Conservation (phyloP, 2,888 invertebrate genomes). For the Gastrophysa polygoni region DNA sequence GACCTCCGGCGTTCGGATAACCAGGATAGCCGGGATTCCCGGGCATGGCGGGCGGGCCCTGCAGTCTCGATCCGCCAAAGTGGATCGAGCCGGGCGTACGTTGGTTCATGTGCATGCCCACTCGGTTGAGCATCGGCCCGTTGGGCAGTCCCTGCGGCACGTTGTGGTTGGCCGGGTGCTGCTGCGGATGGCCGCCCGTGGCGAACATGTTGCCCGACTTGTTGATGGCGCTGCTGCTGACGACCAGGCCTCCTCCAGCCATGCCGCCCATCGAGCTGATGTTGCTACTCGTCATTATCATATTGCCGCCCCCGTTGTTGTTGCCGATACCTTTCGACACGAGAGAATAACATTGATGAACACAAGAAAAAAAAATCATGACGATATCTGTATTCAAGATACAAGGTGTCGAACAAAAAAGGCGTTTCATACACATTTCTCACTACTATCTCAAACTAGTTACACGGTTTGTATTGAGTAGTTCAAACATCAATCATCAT, state of each 20-base stretch:
- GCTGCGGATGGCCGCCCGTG: constrained; percentile 60
- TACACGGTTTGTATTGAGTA: no score
- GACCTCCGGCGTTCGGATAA: constrained; percentile 59
- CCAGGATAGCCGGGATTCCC: constrained; percentile 60
- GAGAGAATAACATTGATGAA: no score
- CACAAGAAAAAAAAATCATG: no score
- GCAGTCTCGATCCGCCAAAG: constrained; percentile 67
- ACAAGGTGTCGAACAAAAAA: no score
- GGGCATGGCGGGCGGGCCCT: no score
- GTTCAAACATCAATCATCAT: no score
- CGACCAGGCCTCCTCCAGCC: constrained; percentile 75
- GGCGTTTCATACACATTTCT: no score
- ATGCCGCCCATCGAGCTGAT: constrained; percentile 71
- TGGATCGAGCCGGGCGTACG: constrained; percentile 59
- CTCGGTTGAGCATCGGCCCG: constrained; percentile 73
- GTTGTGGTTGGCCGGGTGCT: constrained; percentile 46
- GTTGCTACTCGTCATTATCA: constrained; percentile 81
- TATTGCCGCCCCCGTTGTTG: constrained; percentile 70
- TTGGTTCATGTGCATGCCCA: constrained; percentile 56
- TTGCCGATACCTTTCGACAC: constrained; percentile 63
- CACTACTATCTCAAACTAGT: no score
- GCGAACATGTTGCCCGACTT: constrained; percentile 69
- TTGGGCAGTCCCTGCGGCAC: constrained; percentile 73
- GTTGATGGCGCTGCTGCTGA: constrained; percentile 75
- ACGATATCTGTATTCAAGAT: no score